phyloP scores from a whole-genome alignment of 92 coral and sea anemone genomes.

The Micromussa lordhowensis region DNA sequence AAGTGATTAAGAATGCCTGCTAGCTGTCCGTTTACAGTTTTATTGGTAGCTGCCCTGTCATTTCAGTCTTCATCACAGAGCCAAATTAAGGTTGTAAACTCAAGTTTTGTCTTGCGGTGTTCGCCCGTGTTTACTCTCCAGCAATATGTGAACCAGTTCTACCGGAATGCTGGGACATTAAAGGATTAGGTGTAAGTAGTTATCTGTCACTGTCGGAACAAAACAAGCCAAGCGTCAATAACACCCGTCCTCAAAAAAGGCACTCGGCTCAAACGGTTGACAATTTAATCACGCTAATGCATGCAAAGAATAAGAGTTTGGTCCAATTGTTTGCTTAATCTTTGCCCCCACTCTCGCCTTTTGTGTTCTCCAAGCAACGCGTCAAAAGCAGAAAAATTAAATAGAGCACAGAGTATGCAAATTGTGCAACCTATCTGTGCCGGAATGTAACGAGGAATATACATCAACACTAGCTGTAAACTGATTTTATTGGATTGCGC shows the following conservation, averaged over 20 bases:
- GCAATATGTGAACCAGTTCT: neutral
- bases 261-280: neutral
- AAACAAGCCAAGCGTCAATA: conserved; percentile 14
- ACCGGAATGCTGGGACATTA: neutral
- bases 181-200: neutral
- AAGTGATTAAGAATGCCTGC: no score
- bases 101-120: no score
- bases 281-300: conserved; percentile 38
- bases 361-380: conserved; percentile 43
- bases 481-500: no score
- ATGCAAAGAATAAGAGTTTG: conserved; percentile 29
- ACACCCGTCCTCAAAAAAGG: conserved; percentile 1
- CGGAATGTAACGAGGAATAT: conserved; percentile 37
- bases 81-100: no score
- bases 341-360: conserved; percentile 26
- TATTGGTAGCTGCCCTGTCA: no score
- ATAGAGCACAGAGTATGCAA: conserved; percentile 35
- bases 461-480: neutral
- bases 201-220: neutral
- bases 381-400: conserved; percentile 4
- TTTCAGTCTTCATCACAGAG: no score
- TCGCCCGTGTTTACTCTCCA: no score
- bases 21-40: no score
- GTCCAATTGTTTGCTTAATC: conserved; percentile 35
- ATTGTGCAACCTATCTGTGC: conserved; percentile 9